Evolutionary conservation across 2,113 vertebrate species (phyloP), one percentile per base, ranked within the genome.

Genomic region (Elephas maximus): DNA sequence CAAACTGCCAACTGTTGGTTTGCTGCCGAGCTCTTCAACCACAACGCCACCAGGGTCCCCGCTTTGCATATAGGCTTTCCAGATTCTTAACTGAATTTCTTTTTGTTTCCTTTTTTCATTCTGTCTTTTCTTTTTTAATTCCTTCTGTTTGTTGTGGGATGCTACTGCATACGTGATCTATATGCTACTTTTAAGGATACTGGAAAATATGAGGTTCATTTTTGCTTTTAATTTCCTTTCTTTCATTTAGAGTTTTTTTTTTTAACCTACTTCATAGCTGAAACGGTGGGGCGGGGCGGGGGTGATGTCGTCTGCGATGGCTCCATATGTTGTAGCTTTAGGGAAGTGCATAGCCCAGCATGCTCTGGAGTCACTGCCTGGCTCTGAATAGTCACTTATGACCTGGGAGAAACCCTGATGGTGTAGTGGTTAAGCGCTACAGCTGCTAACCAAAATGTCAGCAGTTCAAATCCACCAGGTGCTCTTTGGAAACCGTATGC

Each of bases 101-200:
- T 78, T 86, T 88, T 80, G 0, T 53, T 41, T 17, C 7, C 2
- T 62, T 90, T 69, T 81, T 77, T 41, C 6, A 60, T 10, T 84
- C 5, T 20, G 1, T 45, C 4, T 28, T 6, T 23, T 23, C 21
- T 65, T n/a, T 76, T 82, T 77, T 88, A 5, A 28, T 69, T 63
- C 5, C 18, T n/a, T 18, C 8, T 83, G 0, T 21, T 82, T 67
- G 21, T 69, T 45, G 12, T 18, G 1, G 18, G 62, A 51, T 80
- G 23, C 6, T 71, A 44, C 28, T 81, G n/a, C 21, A 71, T 74
- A 41, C 0, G 0, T 88, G 44, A 48, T 33, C 24, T 45, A 18
- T 53, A 53, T 45, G 93, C 12, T 44, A 79, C 67, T 76, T 94
- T 95, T 77, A 60, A 94, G 62, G 92, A 57, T 33, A 26, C 41